Conservation (phyloP, 2,113 vertebrate species). For the Eclectus roratus region DNA sequence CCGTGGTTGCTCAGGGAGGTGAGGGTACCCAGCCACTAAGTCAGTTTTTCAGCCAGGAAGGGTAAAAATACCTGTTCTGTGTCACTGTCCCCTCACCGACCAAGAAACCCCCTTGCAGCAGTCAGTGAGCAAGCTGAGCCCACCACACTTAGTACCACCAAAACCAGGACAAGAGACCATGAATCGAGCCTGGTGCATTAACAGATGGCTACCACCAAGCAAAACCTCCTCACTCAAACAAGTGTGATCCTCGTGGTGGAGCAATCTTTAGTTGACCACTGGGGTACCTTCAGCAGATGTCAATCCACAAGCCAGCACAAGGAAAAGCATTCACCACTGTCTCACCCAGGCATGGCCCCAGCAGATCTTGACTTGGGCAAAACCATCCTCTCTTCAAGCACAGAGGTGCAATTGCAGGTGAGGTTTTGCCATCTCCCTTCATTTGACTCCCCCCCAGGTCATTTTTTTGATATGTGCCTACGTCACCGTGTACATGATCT, state of each 20-base stretch:
- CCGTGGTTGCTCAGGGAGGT: accelerated
- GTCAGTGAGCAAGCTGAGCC: background rate
- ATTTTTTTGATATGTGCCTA: conserved; percentile 91
- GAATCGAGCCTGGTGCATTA: background rate
- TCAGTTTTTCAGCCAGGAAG: background rate
- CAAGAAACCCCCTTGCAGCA: accelerated
- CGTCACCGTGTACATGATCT: conserved; percentile 91
- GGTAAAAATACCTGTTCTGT: background rate
- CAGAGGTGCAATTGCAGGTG: background rate
- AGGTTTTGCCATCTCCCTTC: background rate
- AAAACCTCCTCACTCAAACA: background rate
- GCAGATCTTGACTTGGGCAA: background rate
- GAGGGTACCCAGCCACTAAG: accelerated
- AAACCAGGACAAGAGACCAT: accelerated
- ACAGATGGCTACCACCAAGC: background rate
- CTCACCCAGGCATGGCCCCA: background rate
- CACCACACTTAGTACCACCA: background rate
- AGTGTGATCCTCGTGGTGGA: background rate
- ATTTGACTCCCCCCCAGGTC: conserved; percentile 72
- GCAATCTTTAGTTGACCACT: background rate
- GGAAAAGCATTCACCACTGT: background rate
- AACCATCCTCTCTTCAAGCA: background rate
- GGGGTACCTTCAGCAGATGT: background rate
- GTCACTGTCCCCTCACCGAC: background rate
- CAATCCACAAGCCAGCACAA: background rate